Evolutionary conservation across 30 jellyfish, hydroid and myxozoan genomes (phyloP).

Genomic region (Aurelia sp.): DNA sequence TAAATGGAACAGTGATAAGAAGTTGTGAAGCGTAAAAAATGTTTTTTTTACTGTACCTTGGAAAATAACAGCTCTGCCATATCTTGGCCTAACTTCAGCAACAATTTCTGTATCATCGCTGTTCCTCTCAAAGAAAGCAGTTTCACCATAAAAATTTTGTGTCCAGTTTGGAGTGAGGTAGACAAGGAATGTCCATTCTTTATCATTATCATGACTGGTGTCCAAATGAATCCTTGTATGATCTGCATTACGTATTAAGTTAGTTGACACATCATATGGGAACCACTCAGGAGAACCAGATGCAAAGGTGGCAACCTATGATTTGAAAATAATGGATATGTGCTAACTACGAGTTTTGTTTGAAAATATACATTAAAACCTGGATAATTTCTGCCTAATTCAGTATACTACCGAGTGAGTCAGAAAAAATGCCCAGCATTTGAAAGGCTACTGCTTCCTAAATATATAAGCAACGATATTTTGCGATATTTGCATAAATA

Average conservation of each 20-base stretch:
- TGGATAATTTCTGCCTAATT: too few relatives aligned
- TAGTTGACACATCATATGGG: constrained; percentile 93
- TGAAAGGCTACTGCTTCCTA: too few relatives aligned
- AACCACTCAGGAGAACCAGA: constrained; percentile 85
- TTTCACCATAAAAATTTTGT: constrained; percentile 87
- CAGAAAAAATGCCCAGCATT: too few relatives aligned
- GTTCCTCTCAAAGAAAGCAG: constrained; percentile 84
- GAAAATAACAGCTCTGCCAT: constrained; percentile 89
- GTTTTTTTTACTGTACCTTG: constrained; percentile 52
- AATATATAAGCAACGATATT: too few relatives aligned
- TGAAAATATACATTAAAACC: too few relatives aligned
- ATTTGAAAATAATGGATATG: not conserved
- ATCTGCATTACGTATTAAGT: constrained; percentile 91
- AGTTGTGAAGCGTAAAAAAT: too few relatives aligned
- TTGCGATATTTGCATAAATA: too few relatives aligned
- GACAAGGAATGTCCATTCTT: constrained; percentile 88
- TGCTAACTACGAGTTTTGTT: too few relatives aligned
- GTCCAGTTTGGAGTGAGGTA: constrained; percentile 94
- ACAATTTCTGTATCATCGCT: constrained; percentile 89
- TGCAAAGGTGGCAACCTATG: constrained; percentile 79
- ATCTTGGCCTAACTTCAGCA: constrained; percentile 92
- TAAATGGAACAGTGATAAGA: too few relatives aligned
- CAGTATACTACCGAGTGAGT: too few relatives aligned
- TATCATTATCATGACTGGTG: constrained; percentile 52
- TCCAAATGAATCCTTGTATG: constrained; percentile 90